These are phyloP conservation scores for Eupithecia subfuscata DNA, from an alignment of 2,888 invertebrate genomes.

Conservation along the genomic window DNA sequence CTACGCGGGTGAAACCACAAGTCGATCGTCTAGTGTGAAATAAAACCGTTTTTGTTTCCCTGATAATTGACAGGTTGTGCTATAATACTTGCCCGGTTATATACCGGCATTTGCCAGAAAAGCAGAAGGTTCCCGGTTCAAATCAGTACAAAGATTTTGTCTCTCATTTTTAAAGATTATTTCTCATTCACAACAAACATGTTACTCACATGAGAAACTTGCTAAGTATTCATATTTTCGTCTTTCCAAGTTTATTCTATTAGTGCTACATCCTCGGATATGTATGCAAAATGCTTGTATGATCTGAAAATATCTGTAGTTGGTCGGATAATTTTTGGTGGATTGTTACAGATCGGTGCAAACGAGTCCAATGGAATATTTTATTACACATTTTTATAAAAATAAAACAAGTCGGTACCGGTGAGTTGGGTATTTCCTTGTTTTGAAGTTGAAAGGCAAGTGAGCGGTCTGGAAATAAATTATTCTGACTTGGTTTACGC, in stretches of 20 bases:
- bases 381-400: constrained; percentile 25
- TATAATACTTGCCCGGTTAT: background rate
- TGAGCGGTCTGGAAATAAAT: constrained; percentile 2
- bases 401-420: constrained; percentile 16
- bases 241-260: too few species aligned
- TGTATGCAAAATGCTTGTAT: background rate
- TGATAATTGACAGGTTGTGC: background rate
- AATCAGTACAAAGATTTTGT: too few species aligned
- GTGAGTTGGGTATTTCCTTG: constrained; percentile 35
- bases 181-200: too few species aligned
- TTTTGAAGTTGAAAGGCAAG: constrained; percentile 16
- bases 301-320: background rate
- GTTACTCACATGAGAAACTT: too few species aligned
- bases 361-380: constrained; percentile 40
- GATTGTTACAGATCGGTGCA: constrained; percentile 34
- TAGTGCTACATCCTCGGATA: too few species aligned
- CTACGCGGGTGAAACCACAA: too few species aligned
- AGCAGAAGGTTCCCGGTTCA: background rate
- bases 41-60: background rate
- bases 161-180: too few species aligned
- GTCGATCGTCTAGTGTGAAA: too few species aligned
- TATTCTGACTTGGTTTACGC: background rate
- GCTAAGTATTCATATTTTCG: too few species aligned
- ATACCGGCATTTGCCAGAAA: background rate
- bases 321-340: background rate